Evolutionary conservation across 2,113 vertebrate species (phyloP).

Genomic region (Barnardius zonarius): DNA sequence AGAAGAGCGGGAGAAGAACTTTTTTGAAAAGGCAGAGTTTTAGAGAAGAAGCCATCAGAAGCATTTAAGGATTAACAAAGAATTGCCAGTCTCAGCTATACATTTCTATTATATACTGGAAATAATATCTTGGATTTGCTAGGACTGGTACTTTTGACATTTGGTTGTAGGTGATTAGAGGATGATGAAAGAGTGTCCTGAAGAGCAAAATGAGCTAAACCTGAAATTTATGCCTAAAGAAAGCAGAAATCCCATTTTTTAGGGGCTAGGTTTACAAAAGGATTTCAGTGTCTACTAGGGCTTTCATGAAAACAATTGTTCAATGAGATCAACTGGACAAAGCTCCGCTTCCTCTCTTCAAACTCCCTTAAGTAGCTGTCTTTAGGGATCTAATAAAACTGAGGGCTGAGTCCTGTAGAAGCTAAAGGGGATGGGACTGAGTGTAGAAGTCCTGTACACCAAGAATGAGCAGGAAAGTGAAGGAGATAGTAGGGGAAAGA

Average conservation of each 20-base stretch:
- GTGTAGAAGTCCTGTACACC: not conserved
- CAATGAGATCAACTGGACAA: not conserved
- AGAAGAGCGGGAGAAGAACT: not conserved
- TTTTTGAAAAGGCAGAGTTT: not conserved
- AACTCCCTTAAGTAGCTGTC: not conserved
- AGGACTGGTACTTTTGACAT: not conserved
- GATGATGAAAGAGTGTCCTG: not conserved
- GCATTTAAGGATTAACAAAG: not conserved
- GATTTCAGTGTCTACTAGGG: not conserved
- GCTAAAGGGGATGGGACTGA: not conserved
- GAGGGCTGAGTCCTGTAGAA: not conserved
- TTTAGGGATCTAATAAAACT: not conserved
- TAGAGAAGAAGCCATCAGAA: not conserved
- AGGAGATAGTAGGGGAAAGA: not conserved
- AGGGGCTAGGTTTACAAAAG: not conserved
- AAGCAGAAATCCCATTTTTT: not conserved
- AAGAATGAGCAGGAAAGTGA: not conserved
- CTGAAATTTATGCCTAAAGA: not conserved
- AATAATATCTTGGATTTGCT: not conserved
- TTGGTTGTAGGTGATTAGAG: not conserved
- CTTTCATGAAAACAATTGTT: not conserved
- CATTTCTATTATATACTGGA: not conserved
- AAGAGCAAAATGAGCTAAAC: not conserved
- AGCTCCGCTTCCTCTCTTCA: not conserved
- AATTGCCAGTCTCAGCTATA: not conserved